Percentiles rank a stretch among this genome's conserved stretches.
These are phyloP conservation scores for Dromas ardeola DNA, from an alignment of 2,113 vertebrate species.

Conservation along the genomic window DNA sequence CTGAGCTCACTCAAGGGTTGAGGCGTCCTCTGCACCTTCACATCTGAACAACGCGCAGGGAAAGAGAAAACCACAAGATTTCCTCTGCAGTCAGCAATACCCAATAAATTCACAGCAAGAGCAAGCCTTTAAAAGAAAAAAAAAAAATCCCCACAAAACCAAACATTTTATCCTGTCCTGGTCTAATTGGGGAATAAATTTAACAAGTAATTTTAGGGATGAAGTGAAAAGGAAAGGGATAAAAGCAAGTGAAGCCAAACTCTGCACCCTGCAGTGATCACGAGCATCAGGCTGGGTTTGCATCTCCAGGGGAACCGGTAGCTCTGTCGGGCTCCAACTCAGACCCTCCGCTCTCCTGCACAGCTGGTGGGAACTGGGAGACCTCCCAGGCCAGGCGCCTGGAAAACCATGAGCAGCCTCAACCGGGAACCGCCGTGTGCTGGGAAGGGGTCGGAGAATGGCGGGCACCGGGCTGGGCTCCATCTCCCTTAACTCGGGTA, in stretches of 20 bases:
- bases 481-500: rapidly evolving
- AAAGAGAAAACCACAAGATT: constrained; percentile 22
- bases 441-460: background rate
- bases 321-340: background rate
- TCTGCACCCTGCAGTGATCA: background rate
- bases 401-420: background rate
- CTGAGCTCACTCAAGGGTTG: constrained; percentile 10
- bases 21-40: background rate
- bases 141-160: background rate
- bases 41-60: background rate
- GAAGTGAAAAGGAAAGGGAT: constrained; percentile 20
- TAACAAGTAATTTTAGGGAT: constrained; percentile 22
- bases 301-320: background rate
- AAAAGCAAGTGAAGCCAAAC: background rate
- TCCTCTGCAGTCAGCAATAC: constrained; percentile 27
- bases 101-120: constrained; percentile 41
- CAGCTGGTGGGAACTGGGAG: background rate
- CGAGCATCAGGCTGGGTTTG: background rate
- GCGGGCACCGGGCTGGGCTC: background rate
- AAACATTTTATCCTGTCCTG: constrained; percentile 8
- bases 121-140: background rate
- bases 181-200: constrained; percentile 39
- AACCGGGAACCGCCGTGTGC: rapidly evolving
- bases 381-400: background rate
- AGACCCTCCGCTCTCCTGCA: background rate